Evolutionary conservation across 2,797 vertebrate species (phyloP).

Genomic region (Danio albolineatus): DNA sequence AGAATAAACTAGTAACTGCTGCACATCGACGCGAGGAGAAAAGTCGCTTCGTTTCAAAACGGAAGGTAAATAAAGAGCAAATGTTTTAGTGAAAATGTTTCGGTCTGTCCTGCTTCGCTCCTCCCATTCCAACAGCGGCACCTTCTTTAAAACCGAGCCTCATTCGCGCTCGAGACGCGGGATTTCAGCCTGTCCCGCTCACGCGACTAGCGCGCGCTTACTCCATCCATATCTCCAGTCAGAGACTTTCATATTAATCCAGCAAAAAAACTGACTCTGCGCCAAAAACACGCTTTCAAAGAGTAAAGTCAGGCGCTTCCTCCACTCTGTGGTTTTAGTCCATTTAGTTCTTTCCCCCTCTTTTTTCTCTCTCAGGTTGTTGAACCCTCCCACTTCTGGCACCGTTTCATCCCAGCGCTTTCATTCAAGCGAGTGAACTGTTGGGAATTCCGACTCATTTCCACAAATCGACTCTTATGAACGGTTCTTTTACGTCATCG

Average conservation of each 20-base stretch:
- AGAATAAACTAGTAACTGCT: not conserved
- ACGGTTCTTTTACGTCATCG: not conserved
- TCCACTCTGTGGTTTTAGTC: not conserved
- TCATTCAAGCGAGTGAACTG: constrained; percentile 27
- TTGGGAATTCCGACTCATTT: not conserved
- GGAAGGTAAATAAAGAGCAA: constrained; percentile 31
- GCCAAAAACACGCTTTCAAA: constrained; percentile 59
- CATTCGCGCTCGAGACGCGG: constrained; percentile 43
- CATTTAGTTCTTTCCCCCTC: not conserved
- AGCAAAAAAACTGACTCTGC: constrained; percentile 69
- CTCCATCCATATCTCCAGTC: not conserved
- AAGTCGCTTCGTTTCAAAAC: not conserved
- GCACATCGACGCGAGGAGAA: not conserved
- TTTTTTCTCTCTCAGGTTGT: constrained; percentile 33
- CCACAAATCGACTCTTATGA: not conserved
- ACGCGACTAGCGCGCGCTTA: constrained; percentile 24
- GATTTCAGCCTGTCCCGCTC: constrained; percentile 32
- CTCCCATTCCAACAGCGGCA: constrained; percentile 51
- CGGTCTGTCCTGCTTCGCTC: constrained; percentile 52
- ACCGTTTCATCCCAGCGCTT: constrained; percentile 32
- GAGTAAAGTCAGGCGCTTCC: not conserved
- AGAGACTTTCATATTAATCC: constrained; percentile 24
- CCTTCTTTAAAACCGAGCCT: constrained; percentile 35
- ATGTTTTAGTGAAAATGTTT: constrained; percentile 37
- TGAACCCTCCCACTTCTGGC: constrained; percentile 52